Evolutionary conservation across 2,797 vertebrate species (phyloP), one percentile per base, ranked within the genome.

Genomic region (Poecile montanus): DNA sequence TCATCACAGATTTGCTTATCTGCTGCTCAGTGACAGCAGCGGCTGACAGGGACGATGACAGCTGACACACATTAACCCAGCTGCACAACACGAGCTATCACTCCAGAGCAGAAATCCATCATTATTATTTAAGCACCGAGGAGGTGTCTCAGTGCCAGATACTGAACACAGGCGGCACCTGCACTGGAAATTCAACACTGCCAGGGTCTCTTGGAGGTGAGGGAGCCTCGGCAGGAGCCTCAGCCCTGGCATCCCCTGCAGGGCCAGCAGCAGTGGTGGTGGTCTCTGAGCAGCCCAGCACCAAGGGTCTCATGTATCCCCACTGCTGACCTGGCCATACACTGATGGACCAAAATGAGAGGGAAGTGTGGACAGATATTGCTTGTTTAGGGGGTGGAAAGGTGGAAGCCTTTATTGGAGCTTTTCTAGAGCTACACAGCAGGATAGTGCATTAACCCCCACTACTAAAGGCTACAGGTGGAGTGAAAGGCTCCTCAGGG

Each of bases 31-130:
- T 88, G 92, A 40, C 93, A 89, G 92, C 83, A 53, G 89, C 7
- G 1, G 83, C 91, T 96, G 96, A 93, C 93, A 94, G 45, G 89
- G 89, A 66, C 1, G 3, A 42, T 95, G 95, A 92, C 95, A 95
- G 91, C 93, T 93, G 93, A 95, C 94, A 94, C 90, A 48, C 88
- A 91, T 92, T 94, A 89, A 81, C 95, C 92, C 89, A 76, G 89
- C 85, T 11, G 2, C 11, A 10, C 77, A n/a, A 27, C 93, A 86
- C 82, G 15, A 84, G 92, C 88, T 68, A 68, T 91, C 95, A 30
- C 63, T 90, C 65, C 58, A 27, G 25, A 77, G 85, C 91, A 96
- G 48, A 91, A 81, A 94, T 91, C 85, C 88, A 92, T 88, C 92
- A 88, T 66, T 76, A 60, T 77, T 92, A 81, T 91, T 92, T 66